Evolutionary conservation across 2,888 invertebrate species (phyloP).

Genomic region (Oscheius sp.): DNA sequence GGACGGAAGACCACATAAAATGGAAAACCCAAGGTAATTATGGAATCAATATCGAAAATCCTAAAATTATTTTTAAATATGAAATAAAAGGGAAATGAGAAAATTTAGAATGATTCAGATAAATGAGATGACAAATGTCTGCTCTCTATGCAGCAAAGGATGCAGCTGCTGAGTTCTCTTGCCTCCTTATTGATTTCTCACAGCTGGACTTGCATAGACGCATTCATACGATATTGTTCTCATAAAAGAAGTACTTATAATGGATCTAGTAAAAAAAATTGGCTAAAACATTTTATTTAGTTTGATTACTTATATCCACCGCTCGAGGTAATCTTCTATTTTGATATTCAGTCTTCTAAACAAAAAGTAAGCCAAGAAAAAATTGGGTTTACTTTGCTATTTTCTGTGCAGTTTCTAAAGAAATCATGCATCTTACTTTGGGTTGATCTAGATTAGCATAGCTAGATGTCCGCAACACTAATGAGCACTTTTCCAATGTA

Average conservation of each 20-base stretch:
- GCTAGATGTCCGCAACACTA: background rate
- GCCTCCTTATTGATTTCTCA: slow-evolving; percentile 16
- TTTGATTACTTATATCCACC: background rate
- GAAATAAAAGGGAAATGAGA: too few species aligned
- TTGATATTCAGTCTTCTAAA: slow-evolving; percentile 7
- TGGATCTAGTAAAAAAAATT: background rate
- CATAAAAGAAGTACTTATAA: background rate
- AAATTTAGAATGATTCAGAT: too few species aligned
- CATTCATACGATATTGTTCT: slow-evolving; percentile 18
- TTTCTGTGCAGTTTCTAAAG: slow-evolving; percentile 11
- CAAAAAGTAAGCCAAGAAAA: background rate
- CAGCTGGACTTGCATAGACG: slow-evolving; percentile 24
- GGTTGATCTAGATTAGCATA: slow-evolving; percentile 22
- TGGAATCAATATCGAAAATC: too few species aligned
- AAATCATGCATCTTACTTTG: slow-evolving; percentile 18
- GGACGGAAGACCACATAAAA: slow-evolving; percentile 27
- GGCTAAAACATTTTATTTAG: background rate
- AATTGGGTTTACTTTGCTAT: slow-evolving; percentile 5
- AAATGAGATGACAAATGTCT: too few species aligned
- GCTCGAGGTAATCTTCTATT: slow-evolving; percentile 18
- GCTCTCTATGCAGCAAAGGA: background rate
- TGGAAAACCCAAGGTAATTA: too few species aligned
- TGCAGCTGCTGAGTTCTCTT: background rate
- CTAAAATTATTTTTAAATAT: too few species aligned
- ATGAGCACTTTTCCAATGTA: background rate